phyloP scores from a whole-genome alignment of 2,888 invertebrate species.

The Drosophila incognita region DNA sequence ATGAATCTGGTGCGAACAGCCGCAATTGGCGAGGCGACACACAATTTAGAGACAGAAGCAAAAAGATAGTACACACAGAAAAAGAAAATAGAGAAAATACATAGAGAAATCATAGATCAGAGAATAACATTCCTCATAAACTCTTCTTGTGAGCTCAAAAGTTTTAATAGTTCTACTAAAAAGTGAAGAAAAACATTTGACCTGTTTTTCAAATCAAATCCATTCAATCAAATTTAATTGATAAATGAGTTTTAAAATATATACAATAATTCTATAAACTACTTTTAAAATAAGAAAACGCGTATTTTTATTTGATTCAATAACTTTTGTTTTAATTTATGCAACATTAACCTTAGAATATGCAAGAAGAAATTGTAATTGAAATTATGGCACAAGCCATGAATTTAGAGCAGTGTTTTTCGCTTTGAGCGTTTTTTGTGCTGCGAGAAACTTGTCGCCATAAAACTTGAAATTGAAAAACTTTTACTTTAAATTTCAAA shows the following conservation, averaged over 20 bases:
- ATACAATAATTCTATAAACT: neutral
- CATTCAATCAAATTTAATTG: neutral
- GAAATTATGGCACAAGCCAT: neutral
- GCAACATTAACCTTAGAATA: neutral
- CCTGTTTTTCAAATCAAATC: neutral
- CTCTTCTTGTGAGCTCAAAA: neutral
- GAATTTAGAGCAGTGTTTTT: slow-evolving; percentile 1
- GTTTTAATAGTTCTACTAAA: neutral
- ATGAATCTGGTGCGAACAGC: slow-evolving; percentile 39
- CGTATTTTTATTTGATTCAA: neutral
- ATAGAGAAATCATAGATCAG: neutral
- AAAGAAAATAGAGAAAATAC: neutral
- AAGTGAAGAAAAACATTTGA: neutral
- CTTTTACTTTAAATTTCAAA: slow-evolving; percentile 76
- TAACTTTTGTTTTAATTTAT: neutral
- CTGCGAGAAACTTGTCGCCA: slow-evolving; percentile 73
- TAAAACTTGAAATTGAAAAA: slow-evolving; percentile 81
- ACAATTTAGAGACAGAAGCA: slow-evolving; percentile 17
- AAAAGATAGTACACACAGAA: neutral
- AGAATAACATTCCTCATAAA: neutral
- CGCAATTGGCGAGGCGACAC: slow-evolving; percentile 37
- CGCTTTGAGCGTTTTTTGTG: slow-evolving; percentile 19
- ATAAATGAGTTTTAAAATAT: neutral
- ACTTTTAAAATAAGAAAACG: neutral
- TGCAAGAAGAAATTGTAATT: neutral